phyloP scores from a whole-genome alignment of 2,113 vertebrate genomes.

The Gnathonemus longibarbis region DNA sequence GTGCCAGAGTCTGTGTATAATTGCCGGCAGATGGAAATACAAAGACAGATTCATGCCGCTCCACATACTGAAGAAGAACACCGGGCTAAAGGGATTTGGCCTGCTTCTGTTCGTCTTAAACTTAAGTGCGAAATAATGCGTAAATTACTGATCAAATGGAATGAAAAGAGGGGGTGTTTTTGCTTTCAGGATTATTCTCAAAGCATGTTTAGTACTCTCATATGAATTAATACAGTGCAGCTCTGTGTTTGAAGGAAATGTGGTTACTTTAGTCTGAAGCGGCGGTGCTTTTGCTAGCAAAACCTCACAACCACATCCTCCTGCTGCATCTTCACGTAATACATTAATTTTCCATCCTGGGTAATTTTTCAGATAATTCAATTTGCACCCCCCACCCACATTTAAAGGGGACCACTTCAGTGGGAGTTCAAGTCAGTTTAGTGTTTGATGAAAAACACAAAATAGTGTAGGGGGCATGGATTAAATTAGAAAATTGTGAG shows the following conservation, averaged over 20 bases:
- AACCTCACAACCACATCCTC: conserved; percentile 18
- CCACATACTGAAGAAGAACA: not conserved
- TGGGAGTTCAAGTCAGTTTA: not conserved
- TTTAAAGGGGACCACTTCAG: not conserved
- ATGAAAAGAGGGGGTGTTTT: not conserved
- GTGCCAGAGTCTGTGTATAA: not conserved
- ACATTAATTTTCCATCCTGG: conserved; percentile 42
- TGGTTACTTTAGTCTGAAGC: conserved; percentile 36
- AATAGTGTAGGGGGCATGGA: not conserved
- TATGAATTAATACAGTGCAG: not conserved
- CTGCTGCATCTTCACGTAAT: conserved; percentile 29
- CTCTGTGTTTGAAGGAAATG: not conserved
- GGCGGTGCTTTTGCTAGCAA: conserved; percentile 12
- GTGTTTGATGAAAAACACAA: not conserved
- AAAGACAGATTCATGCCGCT: not conserved
- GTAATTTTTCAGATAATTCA: not conserved
- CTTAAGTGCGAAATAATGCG: not conserved
- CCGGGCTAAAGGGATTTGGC: not conserved
- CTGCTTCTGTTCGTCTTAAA: not conserved
- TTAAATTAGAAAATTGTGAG: not conserved
- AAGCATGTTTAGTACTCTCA: not conserved
- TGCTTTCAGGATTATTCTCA: not conserved
- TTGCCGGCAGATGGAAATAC: not conserved
- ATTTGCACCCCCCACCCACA: not conserved
- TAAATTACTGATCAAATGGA: not conserved